Percentiles rank a stretch among this genome's conserved stretches.
Evolutionary conservation across 2,888 invertebrate genomes (phyloP).

Genomic region (Caenorhabditis sulstoni): DNA sequence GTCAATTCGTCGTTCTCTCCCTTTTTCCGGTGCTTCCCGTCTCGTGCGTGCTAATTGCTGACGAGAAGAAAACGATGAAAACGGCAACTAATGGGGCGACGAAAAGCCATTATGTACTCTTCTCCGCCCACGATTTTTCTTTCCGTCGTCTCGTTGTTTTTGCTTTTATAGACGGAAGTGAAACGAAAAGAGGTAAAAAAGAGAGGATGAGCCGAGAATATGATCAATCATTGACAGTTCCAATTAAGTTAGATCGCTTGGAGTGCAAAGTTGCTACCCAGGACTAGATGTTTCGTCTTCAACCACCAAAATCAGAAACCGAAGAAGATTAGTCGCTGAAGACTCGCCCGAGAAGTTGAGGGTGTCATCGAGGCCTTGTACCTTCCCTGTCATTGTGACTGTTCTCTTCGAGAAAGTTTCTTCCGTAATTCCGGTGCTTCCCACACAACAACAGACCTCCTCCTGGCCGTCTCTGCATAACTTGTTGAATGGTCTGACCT

Average conservation of each 20-base stretch:
- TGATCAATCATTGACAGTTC: too few species aligned
- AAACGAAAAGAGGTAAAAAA: constrained; percentile 1
- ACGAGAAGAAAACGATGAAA: constrained; percentile 7
- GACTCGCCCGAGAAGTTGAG: not conserved
- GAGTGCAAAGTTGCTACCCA: too few species aligned
- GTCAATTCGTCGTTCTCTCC: constrained; percentile 23
- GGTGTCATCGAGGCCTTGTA: constrained; percentile 20
- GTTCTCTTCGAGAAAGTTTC: constrained; percentile 22
- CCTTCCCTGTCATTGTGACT: constrained; percentile 14
- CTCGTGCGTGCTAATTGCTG: constrained; percentile 34
- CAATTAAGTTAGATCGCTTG: too few species aligned
- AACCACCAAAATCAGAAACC: not conserved
- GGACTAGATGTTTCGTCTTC: too few species aligned
- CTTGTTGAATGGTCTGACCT: constrained; percentile 53
- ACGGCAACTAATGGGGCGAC: constrained; percentile 44
- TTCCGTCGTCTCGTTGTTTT: not conserved
- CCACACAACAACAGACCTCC: constrained; percentile 38
- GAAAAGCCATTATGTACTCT: constrained; percentile 47
- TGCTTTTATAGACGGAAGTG: too few species aligned
- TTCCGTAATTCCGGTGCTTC: constrained; percentile 34
- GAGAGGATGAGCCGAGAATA: not conserved
- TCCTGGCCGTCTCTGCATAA: constrained; percentile 18
- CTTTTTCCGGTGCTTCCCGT: constrained; percentile 8
- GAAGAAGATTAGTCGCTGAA: not conserved
- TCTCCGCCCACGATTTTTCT: constrained; percentile 7